These are phyloP conservation scores for Tortricodes alternella DNA, from an alignment of 2,888 invertebrate genomes.

Conservation along the genomic window DNA sequence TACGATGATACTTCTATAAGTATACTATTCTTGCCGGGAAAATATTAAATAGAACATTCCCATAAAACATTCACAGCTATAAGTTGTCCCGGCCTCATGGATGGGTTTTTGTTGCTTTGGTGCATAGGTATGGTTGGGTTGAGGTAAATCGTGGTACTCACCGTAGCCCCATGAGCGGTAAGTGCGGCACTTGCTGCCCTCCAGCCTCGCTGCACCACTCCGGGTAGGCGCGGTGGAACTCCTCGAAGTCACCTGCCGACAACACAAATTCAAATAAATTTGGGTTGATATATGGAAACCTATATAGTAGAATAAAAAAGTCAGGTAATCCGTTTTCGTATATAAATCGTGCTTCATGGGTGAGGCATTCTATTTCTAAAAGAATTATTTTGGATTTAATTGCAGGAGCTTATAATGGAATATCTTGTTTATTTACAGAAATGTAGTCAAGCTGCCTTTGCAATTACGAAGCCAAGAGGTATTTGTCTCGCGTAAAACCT, in stretches of 20 bases:
- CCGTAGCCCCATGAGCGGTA: conserved; percentile 83
- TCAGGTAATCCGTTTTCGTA: no score
- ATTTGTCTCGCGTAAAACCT: no score
- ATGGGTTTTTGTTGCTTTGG: not conserved
- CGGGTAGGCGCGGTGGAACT: conserved; percentile 92
- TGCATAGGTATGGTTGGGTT: not conserved
- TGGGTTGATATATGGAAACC: no score
- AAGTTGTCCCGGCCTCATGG: not conserved
- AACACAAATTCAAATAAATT: conserved; percentile 39
- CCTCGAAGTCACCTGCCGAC: conserved; percentile 91
- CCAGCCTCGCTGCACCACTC: conserved; percentile 95
- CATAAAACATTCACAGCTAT: not conserved
- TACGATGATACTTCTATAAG: conserved; percentile 3
- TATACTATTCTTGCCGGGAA: not conserved
- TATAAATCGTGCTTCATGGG: no score
- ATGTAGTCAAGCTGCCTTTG: no score
- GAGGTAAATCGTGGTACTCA: conserved; percentile 55
- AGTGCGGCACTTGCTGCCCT: conserved; percentile 83
- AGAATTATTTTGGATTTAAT: no score
- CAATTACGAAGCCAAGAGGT: no score
- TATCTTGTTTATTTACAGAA: no score
- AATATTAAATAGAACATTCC: not conserved
- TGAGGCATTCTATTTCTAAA: no score
- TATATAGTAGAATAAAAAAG: no score
- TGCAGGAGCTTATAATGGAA: no score